Percentiles rank a stretch among this genome's conserved stretches.
phyloP scores from a whole-genome alignment of 1,140 invertebrate species.

The Aphidius gifuensis region DNA sequence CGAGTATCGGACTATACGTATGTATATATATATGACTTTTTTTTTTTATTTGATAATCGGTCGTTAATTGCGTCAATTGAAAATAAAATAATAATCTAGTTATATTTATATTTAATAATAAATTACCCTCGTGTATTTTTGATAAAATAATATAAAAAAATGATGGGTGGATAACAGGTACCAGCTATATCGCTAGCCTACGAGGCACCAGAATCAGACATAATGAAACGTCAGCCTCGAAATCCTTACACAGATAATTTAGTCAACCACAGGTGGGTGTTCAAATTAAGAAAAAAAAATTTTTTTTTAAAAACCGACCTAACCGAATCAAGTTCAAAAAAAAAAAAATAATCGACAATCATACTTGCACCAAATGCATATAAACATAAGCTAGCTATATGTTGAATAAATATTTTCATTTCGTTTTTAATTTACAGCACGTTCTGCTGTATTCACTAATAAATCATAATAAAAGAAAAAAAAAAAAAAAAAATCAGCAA shows the following conservation, averaged over 20 bases:
- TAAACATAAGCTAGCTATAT: not conserved
- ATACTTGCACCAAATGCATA: too few relatives aligned
- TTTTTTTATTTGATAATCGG: constrained; percentile 7
- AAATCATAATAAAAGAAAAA: too few relatives aligned
- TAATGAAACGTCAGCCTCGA: constrained; percentile 94
- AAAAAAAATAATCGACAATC: not conserved
- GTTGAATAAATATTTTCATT: too few relatives aligned
- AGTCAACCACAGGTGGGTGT: constrained; percentile 84
- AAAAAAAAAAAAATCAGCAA: too few relatives aligned
- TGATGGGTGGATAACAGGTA: constrained; percentile 67
- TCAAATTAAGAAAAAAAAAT: constrained; percentile 2
- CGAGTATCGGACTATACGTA: too few relatives aligned
- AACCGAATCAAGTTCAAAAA: not conserved
- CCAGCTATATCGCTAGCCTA: constrained; percentile 96
- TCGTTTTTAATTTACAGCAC: too few relatives aligned
- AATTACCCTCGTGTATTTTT: too few relatives aligned
- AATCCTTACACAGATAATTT: constrained; percentile 92
- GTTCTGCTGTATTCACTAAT: too few relatives aligned
- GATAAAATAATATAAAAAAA: constrained; percentile 26
- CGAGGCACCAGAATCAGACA: constrained; percentile 93
- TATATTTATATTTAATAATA: too few relatives aligned
- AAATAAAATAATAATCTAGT: not conserved
- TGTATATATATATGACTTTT: not conserved
- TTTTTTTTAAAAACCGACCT: constrained; percentile 9
- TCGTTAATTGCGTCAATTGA: constrained; percentile 18